phyloP scores from a whole-genome alignment of 2,113 vertebrate genomes.

The Hepsetus odoe region DNA sequence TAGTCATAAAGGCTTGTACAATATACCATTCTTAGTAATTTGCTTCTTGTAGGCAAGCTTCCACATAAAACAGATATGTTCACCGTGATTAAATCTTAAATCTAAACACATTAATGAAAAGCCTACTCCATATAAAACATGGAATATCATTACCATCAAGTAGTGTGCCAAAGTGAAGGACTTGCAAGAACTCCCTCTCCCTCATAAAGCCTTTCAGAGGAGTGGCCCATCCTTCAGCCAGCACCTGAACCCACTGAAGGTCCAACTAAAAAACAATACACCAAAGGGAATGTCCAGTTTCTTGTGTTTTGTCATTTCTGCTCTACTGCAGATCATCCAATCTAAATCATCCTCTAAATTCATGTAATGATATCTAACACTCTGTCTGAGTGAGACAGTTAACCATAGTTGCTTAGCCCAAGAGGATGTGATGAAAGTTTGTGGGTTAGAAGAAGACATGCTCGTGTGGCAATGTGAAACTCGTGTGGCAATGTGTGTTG shows the following conservation, averaged over 20 bases:
- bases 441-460: not conserved
- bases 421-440: not conserved
- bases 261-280: conserved; percentile 80
- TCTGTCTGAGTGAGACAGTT: not conserved
- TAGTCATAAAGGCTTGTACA: not conserved
- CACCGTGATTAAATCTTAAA: too few species aligned
- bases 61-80: not conserved
- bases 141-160: conserved; percentile 81
- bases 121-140: too few species aligned
- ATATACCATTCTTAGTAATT: not conserved
- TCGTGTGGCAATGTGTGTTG: not conserved
- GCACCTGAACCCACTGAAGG: conserved; percentile 95
- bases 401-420: not conserved
- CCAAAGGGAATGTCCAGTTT: not conserved
- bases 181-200: conserved; percentile 92
- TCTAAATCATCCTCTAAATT: not conserved
- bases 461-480: not conserved
- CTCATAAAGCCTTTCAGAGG: conserved; percentile 96
- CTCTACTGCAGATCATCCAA: not conserved
- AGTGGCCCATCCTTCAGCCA: conserved; percentile 96
- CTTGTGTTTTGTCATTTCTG: not conserved
- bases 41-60: not conserved
- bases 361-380: not conserved
- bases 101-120: too few species aligned
- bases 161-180: conserved; percentile 88